Conservation (phyloP, 2,888 invertebrate genomes). For the Orthosia cruda region DNA sequence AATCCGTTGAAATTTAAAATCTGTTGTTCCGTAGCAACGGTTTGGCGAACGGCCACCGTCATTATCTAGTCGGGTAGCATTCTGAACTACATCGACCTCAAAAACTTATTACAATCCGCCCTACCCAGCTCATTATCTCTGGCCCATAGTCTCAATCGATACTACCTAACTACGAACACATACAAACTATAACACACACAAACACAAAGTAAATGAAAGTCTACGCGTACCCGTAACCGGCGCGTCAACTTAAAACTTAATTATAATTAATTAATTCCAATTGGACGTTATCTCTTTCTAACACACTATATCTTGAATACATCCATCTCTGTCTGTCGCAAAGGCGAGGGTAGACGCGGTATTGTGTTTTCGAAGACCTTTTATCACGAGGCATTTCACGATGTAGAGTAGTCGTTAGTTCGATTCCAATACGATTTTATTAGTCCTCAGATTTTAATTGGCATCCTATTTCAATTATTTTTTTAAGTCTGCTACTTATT, state of each 20-base stretch:
- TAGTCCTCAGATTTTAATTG: conserved; percentile 89
- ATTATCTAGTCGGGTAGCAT: conserved; percentile 71
- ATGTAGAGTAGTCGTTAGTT: conserved; percentile 88
- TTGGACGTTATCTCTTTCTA: conserved; percentile 90
- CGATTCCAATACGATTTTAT: conserved; percentile 90
- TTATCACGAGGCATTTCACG: conserved; percentile 90
- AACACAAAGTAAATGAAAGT: conserved; percentile 86
- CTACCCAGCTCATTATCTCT: conserved; percentile 90
- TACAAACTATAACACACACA: conserved; percentile 83
- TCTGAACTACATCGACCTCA: conserved; percentile 81
- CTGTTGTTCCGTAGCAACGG: conserved; percentile 40
- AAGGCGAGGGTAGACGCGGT: conserved; percentile 86
- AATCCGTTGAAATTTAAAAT: conserved; percentile 66
- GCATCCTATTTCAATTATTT: conserved; percentile 81
- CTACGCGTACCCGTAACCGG: conserved; percentile 90
- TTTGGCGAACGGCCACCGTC: conserved; percentile 64
- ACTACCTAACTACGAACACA: conserved; percentile 84
- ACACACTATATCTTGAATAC: conserved; percentile 88
- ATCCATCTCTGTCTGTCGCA: conserved; percentile 81
- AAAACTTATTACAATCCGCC: conserved; percentile 89
- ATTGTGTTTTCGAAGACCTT: conserved; percentile 92
- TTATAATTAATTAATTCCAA: conserved; percentile 96
- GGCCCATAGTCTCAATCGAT: conserved; percentile 90
- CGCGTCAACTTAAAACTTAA: conserved; percentile 96
- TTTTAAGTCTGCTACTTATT: conserved; percentile 69